Conservation (phyloP, 2,113 vertebrate genomes). For the Barbus barbus region DNA sequence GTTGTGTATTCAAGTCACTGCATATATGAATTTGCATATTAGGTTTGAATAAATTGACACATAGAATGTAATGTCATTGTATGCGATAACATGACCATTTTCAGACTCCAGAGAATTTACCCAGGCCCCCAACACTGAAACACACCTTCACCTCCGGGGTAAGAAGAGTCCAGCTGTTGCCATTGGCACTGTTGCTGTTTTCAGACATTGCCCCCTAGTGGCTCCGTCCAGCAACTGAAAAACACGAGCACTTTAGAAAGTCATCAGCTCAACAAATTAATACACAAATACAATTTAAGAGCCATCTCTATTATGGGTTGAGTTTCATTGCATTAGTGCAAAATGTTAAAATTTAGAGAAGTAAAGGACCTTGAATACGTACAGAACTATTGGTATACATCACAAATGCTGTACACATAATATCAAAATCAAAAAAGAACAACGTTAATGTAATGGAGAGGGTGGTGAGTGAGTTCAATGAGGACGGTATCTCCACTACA, state of each 20-base stretch:
- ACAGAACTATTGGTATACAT: neutral
- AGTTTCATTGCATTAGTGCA: neutral
- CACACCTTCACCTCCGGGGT: constrained; percentile 67
- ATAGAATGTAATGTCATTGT: neutral
- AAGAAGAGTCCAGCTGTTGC: constrained; percentile 77
- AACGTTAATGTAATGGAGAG: neutral
- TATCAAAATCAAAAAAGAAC: neutral
- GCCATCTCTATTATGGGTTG: neutral
- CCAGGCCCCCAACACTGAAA: neutral
- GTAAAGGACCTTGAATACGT: neutral
- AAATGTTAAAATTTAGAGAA: neutral
- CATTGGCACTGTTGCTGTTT: constrained; percentile 59
- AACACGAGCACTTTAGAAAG: constrained; percentile 28
- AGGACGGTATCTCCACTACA: neutral
- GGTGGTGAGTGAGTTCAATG: neutral
- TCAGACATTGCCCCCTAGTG: constrained; percentile 74
- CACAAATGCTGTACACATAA: neutral
- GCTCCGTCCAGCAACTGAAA: constrained; percentile 67
- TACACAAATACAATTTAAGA: neutral
- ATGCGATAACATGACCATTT: neutral
- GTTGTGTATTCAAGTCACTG: neutral
- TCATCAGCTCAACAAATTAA: no score
- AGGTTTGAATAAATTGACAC: neutral
- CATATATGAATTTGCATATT: neutral
- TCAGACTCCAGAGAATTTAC: neutral